A percentile compares a stretch with the other conserved stretches of the same genome.
Evolutionary conservation across 2,113 vertebrate genomes (phyloP).

Genomic region (Papio anubis): DNA sequence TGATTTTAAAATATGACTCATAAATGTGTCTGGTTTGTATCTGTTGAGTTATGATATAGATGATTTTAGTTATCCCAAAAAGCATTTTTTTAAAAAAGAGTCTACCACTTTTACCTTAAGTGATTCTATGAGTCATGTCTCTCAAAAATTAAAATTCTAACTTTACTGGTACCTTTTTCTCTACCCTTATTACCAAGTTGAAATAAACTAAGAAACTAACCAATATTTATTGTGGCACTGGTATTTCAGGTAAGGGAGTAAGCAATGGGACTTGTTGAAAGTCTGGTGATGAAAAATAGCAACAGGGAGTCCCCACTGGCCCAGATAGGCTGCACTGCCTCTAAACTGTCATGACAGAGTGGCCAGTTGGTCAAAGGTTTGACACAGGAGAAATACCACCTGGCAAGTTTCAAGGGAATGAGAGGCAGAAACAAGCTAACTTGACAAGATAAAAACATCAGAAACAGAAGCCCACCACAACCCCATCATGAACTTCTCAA

Average conservation of each 20-base stretch:
- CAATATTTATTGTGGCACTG: conserved; percentile 84
- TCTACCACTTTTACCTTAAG: conserved; percentile 31
- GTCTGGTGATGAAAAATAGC: conserved; percentile 82
- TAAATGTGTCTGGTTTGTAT: conserved; percentile 25
- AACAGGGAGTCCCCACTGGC: conserved; percentile 80
- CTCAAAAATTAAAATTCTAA: conserved; percentile 38
- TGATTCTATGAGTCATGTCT: not conserved
- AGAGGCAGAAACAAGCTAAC: conserved; percentile 81
- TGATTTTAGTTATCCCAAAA: conserved; percentile 17
- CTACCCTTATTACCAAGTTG: conserved; percentile 6
- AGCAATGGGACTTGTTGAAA: conserved; percentile 76
- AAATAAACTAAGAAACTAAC: conserved; percentile 78
- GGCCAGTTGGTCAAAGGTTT: conserved; percentile 87
- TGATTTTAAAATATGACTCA: conserved; percentile 57
- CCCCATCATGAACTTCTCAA: conserved; percentile 71
- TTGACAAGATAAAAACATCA: conserved; percentile 67
- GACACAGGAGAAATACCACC: conserved; percentile 80
- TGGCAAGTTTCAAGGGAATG: conserved; percentile 78
- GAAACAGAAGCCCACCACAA: conserved; percentile 59
- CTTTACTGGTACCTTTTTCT: conserved; percentile 56
- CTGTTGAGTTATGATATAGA: not conserved
- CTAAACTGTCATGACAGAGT: conserved; percentile 84
- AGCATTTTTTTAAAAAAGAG: not conserved
- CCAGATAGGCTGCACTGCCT: conserved; percentile 80
- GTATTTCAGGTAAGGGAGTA: conserved; percentile 76